Percentiles rank a stretch among this genome's conserved stretches.
Conservation (phyloP, 2,888 invertebrate species). For the Hyalella azteca region DNA sequence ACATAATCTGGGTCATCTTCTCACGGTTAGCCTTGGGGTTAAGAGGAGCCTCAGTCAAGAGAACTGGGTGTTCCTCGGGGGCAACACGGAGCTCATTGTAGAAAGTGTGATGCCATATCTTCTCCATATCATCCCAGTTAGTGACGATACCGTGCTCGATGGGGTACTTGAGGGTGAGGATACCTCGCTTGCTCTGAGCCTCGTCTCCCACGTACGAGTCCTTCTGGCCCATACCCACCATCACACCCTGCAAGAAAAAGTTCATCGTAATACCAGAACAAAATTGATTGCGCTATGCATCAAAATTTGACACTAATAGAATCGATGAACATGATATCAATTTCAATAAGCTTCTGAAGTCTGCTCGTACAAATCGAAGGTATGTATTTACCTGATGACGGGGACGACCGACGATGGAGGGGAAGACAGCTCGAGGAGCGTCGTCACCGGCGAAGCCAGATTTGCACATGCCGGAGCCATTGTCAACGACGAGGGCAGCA, state of each 20-base stretch:
- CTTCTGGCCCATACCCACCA: constrained; percentile 98
- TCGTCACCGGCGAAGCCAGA: constrained; percentile 91
- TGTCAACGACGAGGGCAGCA: constrained; percentile 75
- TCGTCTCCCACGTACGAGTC: constrained; percentile 96
- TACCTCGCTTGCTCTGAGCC: constrained; percentile 88
- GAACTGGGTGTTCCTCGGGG: constrained; percentile 95
- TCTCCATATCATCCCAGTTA: constrained; percentile 99
- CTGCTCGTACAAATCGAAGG: neutral
- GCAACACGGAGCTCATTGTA: too few relatives aligned
- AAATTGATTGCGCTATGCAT: neutral
- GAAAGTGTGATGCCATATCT: constrained; percentile 88
- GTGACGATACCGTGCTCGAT: constrained; percentile 97
- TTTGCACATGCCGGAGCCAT: constrained; percentile 92
- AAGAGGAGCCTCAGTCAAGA: too few relatives aligned
- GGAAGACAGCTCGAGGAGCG: constrained; percentile 86
- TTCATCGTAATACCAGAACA: neutral
- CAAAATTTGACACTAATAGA: neutral
- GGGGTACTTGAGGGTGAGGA: constrained; percentile 86
- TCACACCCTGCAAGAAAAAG: constrained; percentile 65
- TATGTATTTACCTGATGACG: constrained; percentile 69
- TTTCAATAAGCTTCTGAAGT: neutral
- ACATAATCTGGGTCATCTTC: too few relatives aligned
- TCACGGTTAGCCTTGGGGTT: constrained; percentile 94
- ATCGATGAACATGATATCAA: neutral
- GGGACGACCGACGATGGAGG: constrained; percentile 87